Base-by-base conservation (phyloP, 2,113 vertebrate species). In the Orthonyx spaldingii region DNA sequence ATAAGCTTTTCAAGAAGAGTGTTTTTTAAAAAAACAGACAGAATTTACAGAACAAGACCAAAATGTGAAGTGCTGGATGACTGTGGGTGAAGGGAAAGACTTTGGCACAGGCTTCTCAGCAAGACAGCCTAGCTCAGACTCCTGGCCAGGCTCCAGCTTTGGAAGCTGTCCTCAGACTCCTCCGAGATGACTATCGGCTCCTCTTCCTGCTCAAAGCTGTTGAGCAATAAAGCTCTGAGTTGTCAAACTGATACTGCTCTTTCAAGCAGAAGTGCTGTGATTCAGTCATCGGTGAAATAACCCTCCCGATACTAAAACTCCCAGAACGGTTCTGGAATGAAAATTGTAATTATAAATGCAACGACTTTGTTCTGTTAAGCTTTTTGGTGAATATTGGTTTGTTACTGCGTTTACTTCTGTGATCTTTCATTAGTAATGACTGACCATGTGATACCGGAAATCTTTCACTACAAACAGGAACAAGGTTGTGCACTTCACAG, bases 171-270 rank as follows among this genome's bases (percentile, higher is more conserved):
- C 81, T 79, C 84, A 91, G 26, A 89, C 91, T 94, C 87, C 77
- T 89, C 81, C 0, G 7, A 92, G 94, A 56, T 70, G 78, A 85
- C 77, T 75, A 81, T 71, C 42, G 2, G 80, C 89, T 92, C 77
- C 53, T 78, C 77, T 95, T 94, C 91, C 87, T 79, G 84, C 93
- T 96, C 28, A 1, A 83, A 95, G 89, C 81, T 84, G 64, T 95
- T 93, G 94, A 91, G 91, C 87, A 96, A 94, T 81, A 94, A 86
- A 70, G 64, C 84, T 95, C 76, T 52, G 87, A 91, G 81, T 61
- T 96, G 89, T 94, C 91, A 96, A 81, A 91, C 84, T 87, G 93
- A 96, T 89, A 84, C 69, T 57, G 49, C 87, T 89, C 94, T 81
- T 63, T 78, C 86, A 84, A 76, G 89, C 87, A 95, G 94, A 96